Percentiles rank a stretch among this genome's conserved stretches.
These are phyloP conservation scores for Pissodes strobi DNA, from an alignment of 1,140 invertebrate species.

Conservation along the genomic window DNA sequence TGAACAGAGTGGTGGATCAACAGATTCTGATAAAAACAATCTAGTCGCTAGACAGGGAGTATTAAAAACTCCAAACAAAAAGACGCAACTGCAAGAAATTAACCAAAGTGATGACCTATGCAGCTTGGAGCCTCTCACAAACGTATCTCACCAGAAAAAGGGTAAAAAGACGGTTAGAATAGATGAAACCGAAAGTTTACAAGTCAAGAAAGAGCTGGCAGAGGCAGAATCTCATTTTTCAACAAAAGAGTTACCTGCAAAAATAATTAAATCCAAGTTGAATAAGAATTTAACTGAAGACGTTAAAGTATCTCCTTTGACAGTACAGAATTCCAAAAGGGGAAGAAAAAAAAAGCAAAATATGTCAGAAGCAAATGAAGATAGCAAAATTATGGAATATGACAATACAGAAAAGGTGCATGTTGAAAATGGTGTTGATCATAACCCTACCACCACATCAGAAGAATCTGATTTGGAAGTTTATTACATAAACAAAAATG, in stretches of 20 bases:
- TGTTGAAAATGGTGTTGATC: too few relatives aligned
- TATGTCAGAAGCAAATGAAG: too few relatives aligned
- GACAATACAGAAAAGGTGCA: neutral
- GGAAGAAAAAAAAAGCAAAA: neutral
- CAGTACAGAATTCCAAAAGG: neutral
- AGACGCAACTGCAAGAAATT: neutral
- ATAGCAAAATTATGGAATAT: neutral
- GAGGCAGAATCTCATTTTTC: slow-evolving; percentile 26
- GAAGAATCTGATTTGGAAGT: slow-evolving; percentile 24
- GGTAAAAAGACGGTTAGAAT: slow-evolving; percentile 30
- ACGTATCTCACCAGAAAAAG: slow-evolving; percentile 6
- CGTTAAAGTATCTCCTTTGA: slow-evolving; percentile 25
- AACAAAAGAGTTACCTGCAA: slow-evolving; percentile 26
- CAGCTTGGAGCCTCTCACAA: neutral
- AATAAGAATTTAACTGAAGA: slow-evolving; percentile 32
- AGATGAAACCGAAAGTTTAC: slow-evolving; percentile 32
- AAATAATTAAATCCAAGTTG: slow-evolving; percentile 31
- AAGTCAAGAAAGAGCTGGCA: slow-evolving; percentile 25
- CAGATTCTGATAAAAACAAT: too few relatives aligned
- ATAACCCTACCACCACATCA: neutral
- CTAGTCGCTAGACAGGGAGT: too few relatives aligned
- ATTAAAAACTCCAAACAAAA: too few relatives aligned
- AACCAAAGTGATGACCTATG: neutral
- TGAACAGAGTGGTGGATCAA: neutral
- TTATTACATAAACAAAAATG: slow-evolving; percentile 22